These are phyloP conservation scores for Halcyon leucocephala DNA, from an alignment of 2,797 vertebrate genomes.

Conservation along the genomic window DNA sequence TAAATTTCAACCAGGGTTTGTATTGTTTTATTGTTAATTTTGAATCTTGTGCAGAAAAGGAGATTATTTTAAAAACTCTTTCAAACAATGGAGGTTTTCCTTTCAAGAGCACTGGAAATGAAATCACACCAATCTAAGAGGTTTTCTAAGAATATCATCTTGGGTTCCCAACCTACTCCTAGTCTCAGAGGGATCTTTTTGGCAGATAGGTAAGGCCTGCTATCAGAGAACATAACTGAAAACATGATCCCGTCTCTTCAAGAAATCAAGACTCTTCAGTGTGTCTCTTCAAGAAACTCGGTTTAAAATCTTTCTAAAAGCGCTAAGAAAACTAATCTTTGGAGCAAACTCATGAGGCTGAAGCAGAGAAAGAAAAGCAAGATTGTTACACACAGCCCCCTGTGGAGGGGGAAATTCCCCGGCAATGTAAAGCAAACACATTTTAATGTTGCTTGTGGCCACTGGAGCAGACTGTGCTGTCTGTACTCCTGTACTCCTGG, in stretches of 20 bases:
- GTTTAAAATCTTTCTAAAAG: background rate
- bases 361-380: background rate
- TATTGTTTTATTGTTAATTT: background rate
- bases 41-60: background rate
- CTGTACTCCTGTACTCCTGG: background rate
- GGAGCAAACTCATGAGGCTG: background rate
- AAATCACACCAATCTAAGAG: background rate
- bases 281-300: background rate
- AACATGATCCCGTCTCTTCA: background rate
- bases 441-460: background rate
- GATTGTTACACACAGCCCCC: background rate
- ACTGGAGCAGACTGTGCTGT: background rate
- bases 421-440: background rate
- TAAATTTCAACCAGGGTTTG: background rate
- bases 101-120: background rate
- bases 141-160: background rate
- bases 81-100: background rate
- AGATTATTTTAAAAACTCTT: background rate
- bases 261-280: too few relatives aligned
- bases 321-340: background rate
- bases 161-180: background rate
- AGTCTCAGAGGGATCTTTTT: accelerated
- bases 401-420: background rate
- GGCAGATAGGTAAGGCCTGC: background rate
- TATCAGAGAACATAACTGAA: background rate